Percentiles rank a stretch among this genome's conserved stretches.
Evolutionary conservation across 2,113 vertebrate species (phyloP).

Genomic region (Mohoua ochrocephala): DNA sequence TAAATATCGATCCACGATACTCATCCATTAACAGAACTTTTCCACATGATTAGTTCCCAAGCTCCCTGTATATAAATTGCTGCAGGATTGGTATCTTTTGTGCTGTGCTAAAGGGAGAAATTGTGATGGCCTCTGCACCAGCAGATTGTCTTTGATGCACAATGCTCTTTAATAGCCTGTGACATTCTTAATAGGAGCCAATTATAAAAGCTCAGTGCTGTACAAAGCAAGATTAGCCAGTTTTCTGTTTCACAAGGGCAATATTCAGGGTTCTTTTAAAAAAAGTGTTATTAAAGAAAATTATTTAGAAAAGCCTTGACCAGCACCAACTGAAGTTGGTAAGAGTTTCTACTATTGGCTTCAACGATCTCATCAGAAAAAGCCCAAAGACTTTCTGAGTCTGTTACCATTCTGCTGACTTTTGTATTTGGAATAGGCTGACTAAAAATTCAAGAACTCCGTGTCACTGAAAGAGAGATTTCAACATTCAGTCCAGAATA

Average conservation of each 20-base stretch:
- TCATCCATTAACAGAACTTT: neutral
- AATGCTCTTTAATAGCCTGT: constrained; percentile 2
- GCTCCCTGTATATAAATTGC: neutral
- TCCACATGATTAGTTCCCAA: neutral
- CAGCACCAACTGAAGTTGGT: neutral
- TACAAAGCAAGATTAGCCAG: neutral
- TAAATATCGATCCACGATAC: neutral
- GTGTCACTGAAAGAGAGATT: neutral
- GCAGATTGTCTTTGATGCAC: neutral
- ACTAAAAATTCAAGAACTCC: neutral
- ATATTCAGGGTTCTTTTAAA: neutral
- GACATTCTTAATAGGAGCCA: constrained; percentile 19
- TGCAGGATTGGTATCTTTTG: neutral
- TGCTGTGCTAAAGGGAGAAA: neutral
- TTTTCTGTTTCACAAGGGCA: neutral
- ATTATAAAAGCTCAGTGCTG: constrained; percentile 2
- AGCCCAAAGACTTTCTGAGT: neutral
- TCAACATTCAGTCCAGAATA: neutral
- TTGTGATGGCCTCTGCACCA: neutral
- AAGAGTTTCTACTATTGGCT: neutral
- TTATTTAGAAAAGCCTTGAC: constrained; percentile 5
- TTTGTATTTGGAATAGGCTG: neutral
- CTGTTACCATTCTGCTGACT: constrained; percentile 1
- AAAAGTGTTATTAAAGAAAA: neutral
- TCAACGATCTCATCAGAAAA: neutral